A percentile compares a stretch with the other conserved stretches of the same genome.
phyloP scores from a whole-genome alignment of 1,140 invertebrate genomes.

The Phymorhynchus buccinoides region DNA sequence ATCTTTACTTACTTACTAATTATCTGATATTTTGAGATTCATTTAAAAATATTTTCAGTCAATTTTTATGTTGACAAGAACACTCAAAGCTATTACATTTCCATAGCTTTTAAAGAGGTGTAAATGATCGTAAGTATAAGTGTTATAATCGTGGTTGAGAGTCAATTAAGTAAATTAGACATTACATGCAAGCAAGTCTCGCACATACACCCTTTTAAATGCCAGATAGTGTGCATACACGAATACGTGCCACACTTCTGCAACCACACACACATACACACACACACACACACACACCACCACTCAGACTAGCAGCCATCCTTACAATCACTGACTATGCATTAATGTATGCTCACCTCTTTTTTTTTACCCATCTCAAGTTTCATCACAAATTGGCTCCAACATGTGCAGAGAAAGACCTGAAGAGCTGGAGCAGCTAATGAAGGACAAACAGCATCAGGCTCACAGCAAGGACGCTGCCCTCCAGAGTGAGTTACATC shows the following conservation, averaged over 20 bases:
- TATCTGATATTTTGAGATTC: too few relatives aligned
- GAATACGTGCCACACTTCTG: too few relatives aligned
- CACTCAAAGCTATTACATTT: too few relatives aligned
- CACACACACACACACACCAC: not conserved
- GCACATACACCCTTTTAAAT: not conserved
- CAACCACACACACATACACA: not conserved
- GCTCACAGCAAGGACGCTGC: slow-evolving; percentile 51
- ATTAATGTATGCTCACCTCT: not conserved
- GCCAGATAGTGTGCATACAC: not conserved
- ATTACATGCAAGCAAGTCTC: not conserved
- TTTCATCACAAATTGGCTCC: not conserved
- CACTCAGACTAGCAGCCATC: not conserved
- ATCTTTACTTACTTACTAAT: too few relatives aligned
- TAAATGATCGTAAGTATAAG: too few relatives aligned
- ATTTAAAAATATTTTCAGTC: too few relatives aligned
- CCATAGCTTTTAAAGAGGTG: too few relatives aligned
- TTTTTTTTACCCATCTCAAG: too few relatives aligned
- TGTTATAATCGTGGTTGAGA: too few relatives aligned
- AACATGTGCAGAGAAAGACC: slow-evolving; percentile 54
- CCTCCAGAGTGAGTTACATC: slow-evolving; percentile 50
- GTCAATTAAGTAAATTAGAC: not conserved
- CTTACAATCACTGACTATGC: not conserved
- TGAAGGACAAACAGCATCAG: slow-evolving; percentile 43
- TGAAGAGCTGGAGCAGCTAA: slow-evolving; percentile 54
- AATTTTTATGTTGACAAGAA: too few relatives aligned